A percentile compares a stretch with the other conserved stretches of the same genome.
Evolutionary conservation across 2,797 vertebrate genomes (phyloP).

Genomic region (Sus cebifrons): DNA sequence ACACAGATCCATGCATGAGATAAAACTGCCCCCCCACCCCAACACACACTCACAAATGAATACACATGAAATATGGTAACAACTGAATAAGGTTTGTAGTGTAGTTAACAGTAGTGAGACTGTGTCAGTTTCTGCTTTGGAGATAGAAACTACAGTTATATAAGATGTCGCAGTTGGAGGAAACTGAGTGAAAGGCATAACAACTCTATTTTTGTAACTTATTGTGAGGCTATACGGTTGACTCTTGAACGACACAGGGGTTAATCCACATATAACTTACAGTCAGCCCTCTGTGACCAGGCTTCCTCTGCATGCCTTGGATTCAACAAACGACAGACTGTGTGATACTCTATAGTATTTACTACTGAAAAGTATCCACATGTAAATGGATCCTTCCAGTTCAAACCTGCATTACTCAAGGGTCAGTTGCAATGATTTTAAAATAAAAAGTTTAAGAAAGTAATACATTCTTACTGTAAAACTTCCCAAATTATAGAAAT

Average conservation of each 20-base stretch:
- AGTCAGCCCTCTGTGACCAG: background rate
- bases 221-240: background rate
- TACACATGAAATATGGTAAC: background rate
- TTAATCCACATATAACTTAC: background rate
- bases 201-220: background rate
- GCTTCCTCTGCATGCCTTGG: background rate
- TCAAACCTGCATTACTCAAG: background rate
- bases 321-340: background rate
- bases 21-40: background rate
- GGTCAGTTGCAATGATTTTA: conserved; percentile 35
- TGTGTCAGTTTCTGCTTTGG: background rate
- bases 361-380: background rate
- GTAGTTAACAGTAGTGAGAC: background rate
- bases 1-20: background rate
- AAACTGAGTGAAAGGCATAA: background rate
- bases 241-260: background rate
- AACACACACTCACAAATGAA: background rate
- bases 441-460: conserved; percentile 2
- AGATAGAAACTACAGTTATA: background rate
- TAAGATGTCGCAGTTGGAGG: background rate
- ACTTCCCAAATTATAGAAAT: conserved; percentile 56
- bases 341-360: background rate
- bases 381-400: background rate
- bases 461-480: background rate
- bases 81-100: background rate